Evolutionary conservation across 2,113 vertebrate genomes (phyloP).

Genomic region (Hemichromis elongatus): DNA sequence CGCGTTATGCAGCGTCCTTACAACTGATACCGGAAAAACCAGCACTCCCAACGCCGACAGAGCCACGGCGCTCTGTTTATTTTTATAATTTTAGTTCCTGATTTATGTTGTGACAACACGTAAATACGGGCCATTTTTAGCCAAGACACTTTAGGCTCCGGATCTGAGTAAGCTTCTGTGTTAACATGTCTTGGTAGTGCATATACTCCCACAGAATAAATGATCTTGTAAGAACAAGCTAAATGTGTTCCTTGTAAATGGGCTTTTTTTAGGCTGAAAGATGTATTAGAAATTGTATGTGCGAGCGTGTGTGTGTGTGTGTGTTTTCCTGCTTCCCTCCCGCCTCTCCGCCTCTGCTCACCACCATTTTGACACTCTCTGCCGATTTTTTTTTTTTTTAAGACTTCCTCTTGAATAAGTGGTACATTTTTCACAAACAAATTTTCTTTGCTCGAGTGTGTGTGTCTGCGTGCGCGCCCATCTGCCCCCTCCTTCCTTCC

Average conservation of each 20-base stretch:
- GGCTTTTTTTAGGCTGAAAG: constrained; percentile 28
- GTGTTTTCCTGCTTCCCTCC: neutral
- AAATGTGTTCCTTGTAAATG: constrained; percentile 28
- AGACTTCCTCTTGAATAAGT: constrained; percentile 61
- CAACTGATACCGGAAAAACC: neutral
- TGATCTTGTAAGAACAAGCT: constrained; percentile 32
- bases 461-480: neutral
- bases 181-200: neutral
- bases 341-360: constrained; percentile 11
- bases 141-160: neutral
- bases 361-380: constrained; percentile 49
- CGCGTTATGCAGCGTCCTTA: neutral
- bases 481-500: neutral
- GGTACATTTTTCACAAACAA: constrained; percentile 66
- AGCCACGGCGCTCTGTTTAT: constrained; percentile 3
- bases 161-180: constrained; percentile 1
- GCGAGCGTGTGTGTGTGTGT: neutral
- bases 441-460: constrained; percentile 55
- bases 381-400: constrained; percentile 33
- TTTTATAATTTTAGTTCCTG: constrained; percentile 24
- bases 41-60: neutral
- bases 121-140: constrained; percentile 45
- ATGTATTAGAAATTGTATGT: constrained; percentile 27
- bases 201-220: constrained; percentile 10
- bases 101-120: constrained; percentile 27